Evolutionary conservation across 2,888 invertebrate species (phyloP), one percentile per base, ranked within the genome.

Genomic region (Eilema caniola): DNA sequence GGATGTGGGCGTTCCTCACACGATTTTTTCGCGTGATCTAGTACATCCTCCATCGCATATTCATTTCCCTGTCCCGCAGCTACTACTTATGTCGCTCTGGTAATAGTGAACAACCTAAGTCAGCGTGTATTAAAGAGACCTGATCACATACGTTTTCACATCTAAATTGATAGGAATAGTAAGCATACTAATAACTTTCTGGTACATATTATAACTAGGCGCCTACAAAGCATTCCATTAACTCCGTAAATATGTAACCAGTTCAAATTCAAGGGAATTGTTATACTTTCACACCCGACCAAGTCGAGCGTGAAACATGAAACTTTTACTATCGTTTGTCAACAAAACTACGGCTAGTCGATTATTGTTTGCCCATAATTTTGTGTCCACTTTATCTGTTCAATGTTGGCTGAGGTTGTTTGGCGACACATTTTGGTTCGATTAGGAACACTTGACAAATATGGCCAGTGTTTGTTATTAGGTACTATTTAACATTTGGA

Each of bases 301-400:
- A 73, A 78, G 76, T 81, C 76, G 72, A 78, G 76, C 81, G 77
- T 77, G 78, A 81, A 73, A 76, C 75, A 68, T 81, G 63, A 69
- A 66, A 33, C 24, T 82, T 83, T 83, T 83, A 82, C 80, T 82
- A 85, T 87, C 78, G 80, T 76, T 76, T 76, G 89, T 89, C 85
- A 91, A 91, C 88, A 90, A 88, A 85, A 74, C 81, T 78, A 67
- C 74, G 72, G 74, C 78, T 66, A 86, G 83, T 86, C 87, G 82
- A 88, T 89, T 84, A 88, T 83, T 89, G 87, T 91, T 90, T 88
- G 84, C 80, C 71, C 71, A 75, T 82, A 81, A 82, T 80, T 85
- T 81, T 82, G 71, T 77, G 83, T 84, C 83, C 80, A 79, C 84
- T 86, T n/a, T 89, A 88, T 90, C 88, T 79, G 71, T 72, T 70